phyloP scores from a whole-genome alignment of 1,140 invertebrate species.

The Magallana ariakensis region DNA sequence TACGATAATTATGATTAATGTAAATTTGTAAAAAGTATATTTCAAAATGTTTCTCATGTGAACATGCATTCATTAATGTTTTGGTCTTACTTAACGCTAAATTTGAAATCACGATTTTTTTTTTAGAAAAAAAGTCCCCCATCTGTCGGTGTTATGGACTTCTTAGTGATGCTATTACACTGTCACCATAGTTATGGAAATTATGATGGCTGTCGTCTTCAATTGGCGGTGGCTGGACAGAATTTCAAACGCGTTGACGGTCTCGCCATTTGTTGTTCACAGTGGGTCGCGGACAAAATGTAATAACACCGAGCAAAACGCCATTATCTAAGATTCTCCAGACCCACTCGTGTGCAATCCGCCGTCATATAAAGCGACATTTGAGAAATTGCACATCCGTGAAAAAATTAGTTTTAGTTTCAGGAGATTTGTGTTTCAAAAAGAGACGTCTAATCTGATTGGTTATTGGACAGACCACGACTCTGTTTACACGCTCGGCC shows the following conservation, averaged over 20 bases:
- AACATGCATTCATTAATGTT: no score
- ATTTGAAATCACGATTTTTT: no score
- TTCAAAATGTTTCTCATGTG: no score
- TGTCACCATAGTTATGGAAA: not conserved
- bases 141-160: not conserved
- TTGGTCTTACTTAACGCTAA: no score
- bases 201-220: not conserved
- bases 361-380: conserved; percentile 8
- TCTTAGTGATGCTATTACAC: not conserved
- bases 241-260: conserved; percentile 1
- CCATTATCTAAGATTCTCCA: not conserved
- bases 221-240: not conserved
- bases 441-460: not conserved
- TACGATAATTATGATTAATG: no score
- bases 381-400: conserved; percentile 14
- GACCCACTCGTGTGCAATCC: not conserved
- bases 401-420: conserved; percentile 19
- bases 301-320: conserved; percentile 22
- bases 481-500: not conserved
- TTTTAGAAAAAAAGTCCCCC: not conserved
- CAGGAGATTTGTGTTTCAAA: not conserved
- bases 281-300: not conserved
- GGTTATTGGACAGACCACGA: not conserved
- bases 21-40: no score
- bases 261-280: not conserved